Base-by-base conservation (phyloP, 2,888 invertebrate species). In the Harmothoe impar region DNA sequence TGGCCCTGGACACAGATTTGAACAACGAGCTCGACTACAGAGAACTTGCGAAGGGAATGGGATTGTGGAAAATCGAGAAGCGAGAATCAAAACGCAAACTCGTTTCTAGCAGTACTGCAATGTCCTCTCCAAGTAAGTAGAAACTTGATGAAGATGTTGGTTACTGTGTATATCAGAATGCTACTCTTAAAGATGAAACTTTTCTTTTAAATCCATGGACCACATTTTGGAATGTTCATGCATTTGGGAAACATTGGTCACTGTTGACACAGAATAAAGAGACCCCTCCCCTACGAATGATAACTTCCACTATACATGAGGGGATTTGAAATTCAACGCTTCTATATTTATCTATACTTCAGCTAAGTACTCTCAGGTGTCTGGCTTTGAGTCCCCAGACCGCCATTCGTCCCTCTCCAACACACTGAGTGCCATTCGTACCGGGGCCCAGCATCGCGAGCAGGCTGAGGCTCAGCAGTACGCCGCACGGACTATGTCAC, bases 11-110 rank as follows among this genome's bases (percentile, higher is more conserved):
- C 92, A 93, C 92, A 84, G 94, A 95, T 91, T 91, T 94, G 51
- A 94, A 94, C 92, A 94, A 95, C 56, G 93, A 93, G 85, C 91
- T 95, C 51, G 94, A 94, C 91, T 95, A 95, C 91, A 92, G 94
- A 88, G 95, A 95, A 90, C 92, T 95, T 29, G 93, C 94, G 3
- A 91, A 92, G 77, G 95, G 95, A 7, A 92, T 95, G 92, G 93
- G 93, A 1, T 89, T 93, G 20, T 94, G 94, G 92, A 92, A 93
- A 77, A 91, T 91, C 51, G 94, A 95, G 91, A 93, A 94, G 35
- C 89, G 94, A 20, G 94, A 94, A 77, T 25, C 90, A 0, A 92
- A 91, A 68, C 56, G 90, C n/a, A 91, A 91, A 52, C 43, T 56
- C n/a, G 43, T 91, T 15, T 85, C 29, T 23, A 62, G 23, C 52